Evolutionary conservation across 2,797 vertebrate species (phyloP).

Genomic region (Tapera naevia): DNA sequence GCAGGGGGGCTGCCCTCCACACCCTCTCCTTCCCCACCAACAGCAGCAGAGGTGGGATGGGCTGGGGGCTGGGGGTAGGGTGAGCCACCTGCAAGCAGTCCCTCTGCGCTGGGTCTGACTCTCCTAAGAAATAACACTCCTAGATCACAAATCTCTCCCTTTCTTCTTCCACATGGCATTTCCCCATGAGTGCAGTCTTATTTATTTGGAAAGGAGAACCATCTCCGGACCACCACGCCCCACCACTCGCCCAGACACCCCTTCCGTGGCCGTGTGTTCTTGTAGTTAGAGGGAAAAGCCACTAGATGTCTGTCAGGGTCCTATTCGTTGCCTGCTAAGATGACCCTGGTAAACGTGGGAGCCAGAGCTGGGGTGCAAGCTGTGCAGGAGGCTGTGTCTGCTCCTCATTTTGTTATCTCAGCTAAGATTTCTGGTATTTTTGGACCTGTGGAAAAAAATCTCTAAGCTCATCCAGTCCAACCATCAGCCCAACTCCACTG

Average conservation of each 20-base stretch:
- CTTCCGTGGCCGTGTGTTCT: not conserved
- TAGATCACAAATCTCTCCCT: not conserved
- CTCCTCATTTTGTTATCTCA: not conserved
- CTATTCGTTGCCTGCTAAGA: not conserved
- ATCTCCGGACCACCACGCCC: not conserved
- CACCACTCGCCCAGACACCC: rapidly evolving
- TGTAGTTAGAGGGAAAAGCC: conserved; percentile 1
- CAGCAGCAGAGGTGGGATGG: not conserved
- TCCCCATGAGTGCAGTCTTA: rapidly evolving
- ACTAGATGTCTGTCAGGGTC: conserved; percentile 45
- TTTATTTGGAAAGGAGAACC: not conserved
- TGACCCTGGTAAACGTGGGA: not conserved
- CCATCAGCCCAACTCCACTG: too few relatives aligned
- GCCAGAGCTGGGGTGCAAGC: not conserved
- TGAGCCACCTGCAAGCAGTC: not conserved
- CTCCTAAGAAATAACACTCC: not conserved
- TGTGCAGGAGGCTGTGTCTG: not conserved
- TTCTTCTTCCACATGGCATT: not conserved
- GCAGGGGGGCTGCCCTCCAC: not conserved
- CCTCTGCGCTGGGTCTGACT: not conserved
- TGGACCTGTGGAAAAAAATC: not conserved
- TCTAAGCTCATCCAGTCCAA: not conserved
- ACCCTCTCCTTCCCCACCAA: not conserved
- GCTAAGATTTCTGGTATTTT: not conserved
- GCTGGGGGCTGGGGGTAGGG: not conserved